phyloP scores from a whole-genome alignment of 2,888 invertebrate species.

The Frankliniella fusca region DNA sequence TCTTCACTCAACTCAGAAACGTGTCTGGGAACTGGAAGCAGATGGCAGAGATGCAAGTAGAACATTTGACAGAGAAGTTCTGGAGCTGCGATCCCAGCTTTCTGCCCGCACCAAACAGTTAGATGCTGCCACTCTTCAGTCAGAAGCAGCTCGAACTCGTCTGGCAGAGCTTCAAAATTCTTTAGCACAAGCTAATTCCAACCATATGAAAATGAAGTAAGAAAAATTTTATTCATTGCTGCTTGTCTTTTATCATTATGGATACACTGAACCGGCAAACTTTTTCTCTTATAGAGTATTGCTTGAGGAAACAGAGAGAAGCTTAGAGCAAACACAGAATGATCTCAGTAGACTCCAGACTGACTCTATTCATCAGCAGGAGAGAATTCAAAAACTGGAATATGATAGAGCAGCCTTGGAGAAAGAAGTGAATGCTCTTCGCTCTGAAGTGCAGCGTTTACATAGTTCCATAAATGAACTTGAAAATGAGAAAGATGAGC shows the following conservation, averaged over 20 bases:
- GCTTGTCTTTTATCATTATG: not conserved
- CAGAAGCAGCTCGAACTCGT: slow-evolving; percentile 6
- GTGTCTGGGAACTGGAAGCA: not conserved
- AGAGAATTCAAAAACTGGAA: slow-evolving; percentile 55
- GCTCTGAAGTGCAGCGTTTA: slow-evolving; percentile 60
- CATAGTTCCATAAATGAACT: slow-evolving; percentile 60
- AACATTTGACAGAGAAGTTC: not conserved
- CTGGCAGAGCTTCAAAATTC: slow-evolving; percentile 4
- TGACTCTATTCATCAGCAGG: slow-evolving; percentile 58
- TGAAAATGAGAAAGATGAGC: slow-evolving; percentile 67
- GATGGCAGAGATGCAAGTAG: not conserved
- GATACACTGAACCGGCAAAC: not conserved
- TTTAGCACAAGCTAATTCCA: not conserved
- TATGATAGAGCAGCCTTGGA: slow-evolving; percentile 57
- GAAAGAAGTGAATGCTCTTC: slow-evolving; percentile 58
- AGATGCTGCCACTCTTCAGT: slow-evolving; percentile 4
- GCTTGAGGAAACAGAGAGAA: slow-evolving; percentile 71
- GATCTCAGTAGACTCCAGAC: slow-evolving; percentile 61
- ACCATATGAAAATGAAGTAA: slow-evolving; percentile 16
- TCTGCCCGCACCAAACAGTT: not conserved
- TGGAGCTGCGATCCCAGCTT: not conserved
- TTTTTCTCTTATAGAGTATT: slow-evolving; percentile 54
- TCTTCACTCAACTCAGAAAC: not conserved
- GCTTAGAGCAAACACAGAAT: slow-evolving; percentile 63
- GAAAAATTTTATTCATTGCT: not conserved